Conservation (phyloP, 2,888 invertebrate species). For the Stegophylla sp. region DNA sequence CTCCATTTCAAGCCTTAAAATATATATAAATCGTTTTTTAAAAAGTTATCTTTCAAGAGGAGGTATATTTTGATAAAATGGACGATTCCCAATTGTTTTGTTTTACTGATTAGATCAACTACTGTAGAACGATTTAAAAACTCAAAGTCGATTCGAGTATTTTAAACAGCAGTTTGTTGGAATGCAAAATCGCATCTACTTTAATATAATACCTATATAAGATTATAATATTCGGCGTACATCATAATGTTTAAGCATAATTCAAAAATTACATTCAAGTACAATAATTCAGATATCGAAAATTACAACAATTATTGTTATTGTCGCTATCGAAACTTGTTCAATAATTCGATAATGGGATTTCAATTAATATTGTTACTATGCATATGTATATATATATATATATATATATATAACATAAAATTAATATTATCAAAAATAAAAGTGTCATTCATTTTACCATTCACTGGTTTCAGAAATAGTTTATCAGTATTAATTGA, state of each 20-base stretch:
- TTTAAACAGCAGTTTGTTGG: no score
- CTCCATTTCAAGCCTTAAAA: no score
- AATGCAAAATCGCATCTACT: neutral
- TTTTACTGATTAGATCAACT: no score
- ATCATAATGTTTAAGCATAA: neutral
- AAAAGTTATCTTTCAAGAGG: no score
- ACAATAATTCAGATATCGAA: neutral
- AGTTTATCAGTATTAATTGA: conserved; percentile 15
- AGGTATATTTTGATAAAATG: no score
- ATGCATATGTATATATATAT: no score
- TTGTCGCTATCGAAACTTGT: conserved; percentile 12
- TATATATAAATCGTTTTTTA: no score
- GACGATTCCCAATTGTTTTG: no score
- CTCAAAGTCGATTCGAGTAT: no score
- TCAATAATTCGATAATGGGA: conserved; percentile 29
- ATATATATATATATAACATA: neutral
- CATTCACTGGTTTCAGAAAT: conserved; percentile 42
- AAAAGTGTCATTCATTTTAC: conserved; percentile 33
- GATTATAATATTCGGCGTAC: neutral
- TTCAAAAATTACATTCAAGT: conserved; percentile 19
- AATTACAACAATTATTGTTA: conserved; percentile 7
- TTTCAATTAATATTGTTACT: conserved; percentile 1
- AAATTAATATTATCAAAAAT: conserved; percentile 14
- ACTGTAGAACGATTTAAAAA: no score
- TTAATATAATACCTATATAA: neutral